These are phyloP conservation scores for Kobus ellipsiprymnus DNA, from an alignment of 2,113 vertebrate genomes.

Conservation along the genomic window DNA sequence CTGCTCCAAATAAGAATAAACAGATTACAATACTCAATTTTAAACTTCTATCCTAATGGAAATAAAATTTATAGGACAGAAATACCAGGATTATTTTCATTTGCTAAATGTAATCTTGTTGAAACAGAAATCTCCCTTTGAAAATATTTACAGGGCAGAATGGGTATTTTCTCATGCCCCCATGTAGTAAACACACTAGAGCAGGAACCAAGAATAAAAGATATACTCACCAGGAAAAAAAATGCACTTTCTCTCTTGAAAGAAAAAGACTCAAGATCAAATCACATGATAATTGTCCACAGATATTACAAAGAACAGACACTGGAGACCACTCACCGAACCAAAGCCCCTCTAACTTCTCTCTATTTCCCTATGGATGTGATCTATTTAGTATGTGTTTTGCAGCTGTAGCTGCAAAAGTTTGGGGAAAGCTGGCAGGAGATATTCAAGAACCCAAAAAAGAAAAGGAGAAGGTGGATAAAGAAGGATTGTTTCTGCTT, in stretches of 20 bases:
- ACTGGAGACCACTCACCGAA: not conserved
- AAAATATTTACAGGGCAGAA: not conserved
- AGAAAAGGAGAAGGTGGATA: slow-evolving; percentile 36
- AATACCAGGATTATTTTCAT: slow-evolving; percentile 4
- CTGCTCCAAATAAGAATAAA: not conserved
- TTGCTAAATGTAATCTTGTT: slow-evolving; percentile 5
- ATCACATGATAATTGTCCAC: not conserved
- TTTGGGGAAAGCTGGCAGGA: not conserved
- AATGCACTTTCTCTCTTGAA: not conserved
- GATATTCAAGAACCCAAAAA: slow-evolving; percentile 3
- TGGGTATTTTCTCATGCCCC: not conserved
- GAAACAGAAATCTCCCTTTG: not conserved
- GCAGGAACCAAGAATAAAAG: not conserved
- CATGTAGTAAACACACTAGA: not conserved
- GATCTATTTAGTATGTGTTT: not conserved
- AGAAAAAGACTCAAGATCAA: not conserved
- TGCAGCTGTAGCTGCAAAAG: slow-evolving; percentile 32
- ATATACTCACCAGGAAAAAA: not conserved
- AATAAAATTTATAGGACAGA: not conserved
- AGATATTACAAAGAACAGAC: not conserved
- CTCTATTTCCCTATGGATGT: not conserved
- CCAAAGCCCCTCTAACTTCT: not conserved
- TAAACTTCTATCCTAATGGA: not conserved
- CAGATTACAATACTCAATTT: not conserved
- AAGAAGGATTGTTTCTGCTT: slow-evolving; percentile 51